Base-by-base conservation (phyloP, 2,113 vertebrate genomes). In the Boulengeromyrus knoepffleri region DNA sequence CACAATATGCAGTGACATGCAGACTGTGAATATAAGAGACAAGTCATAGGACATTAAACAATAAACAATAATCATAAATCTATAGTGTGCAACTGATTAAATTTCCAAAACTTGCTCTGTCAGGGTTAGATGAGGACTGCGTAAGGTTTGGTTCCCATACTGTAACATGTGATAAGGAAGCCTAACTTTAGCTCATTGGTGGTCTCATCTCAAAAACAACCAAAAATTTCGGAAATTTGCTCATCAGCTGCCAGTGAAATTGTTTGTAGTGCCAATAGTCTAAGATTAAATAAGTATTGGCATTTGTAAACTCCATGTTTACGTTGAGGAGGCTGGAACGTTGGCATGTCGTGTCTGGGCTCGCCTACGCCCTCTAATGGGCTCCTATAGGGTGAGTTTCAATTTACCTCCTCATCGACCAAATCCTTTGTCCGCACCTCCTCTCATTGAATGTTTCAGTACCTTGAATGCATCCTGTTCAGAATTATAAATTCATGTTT, bases 381-480 rank as follows among this genome's bases (percentile, higher is more conserved):
- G 50, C 27, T 87, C 85, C 21, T 31, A 36, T 53, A 27, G 85
- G 27, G 49, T 56, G 50, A 87, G 31, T 62, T 92, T 88, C 87
- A 27, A n/a, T 77, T 58, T 19, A 50, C 19, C 24, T 49, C 36
- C 80, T 89, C 50, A 85, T 92, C 89, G 36, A 36, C 88, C 56
- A 87, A 19, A 70, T 3, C 3, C 1, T 21, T 52, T 9, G 80
- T 31, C 27, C 15, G 46, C 66, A 27, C 21, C 86, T 90, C 91
- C 84, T 45, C 74, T 15, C 27, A 92, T 27, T 31, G 77, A 90
- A 83, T 2, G 12, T 80, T 77, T 85, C 90, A 91, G 90, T 91
- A 92, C 90, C 90, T 91, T 89, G 93, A 90, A 89, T 85, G 62
- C 89, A 91, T 92, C 85, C 90, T 91, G 90, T 90, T 92, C 70